Base-by-base conservation (phyloP, 1,140 invertebrate species). In the Octopus bimaculoides region DNA sequence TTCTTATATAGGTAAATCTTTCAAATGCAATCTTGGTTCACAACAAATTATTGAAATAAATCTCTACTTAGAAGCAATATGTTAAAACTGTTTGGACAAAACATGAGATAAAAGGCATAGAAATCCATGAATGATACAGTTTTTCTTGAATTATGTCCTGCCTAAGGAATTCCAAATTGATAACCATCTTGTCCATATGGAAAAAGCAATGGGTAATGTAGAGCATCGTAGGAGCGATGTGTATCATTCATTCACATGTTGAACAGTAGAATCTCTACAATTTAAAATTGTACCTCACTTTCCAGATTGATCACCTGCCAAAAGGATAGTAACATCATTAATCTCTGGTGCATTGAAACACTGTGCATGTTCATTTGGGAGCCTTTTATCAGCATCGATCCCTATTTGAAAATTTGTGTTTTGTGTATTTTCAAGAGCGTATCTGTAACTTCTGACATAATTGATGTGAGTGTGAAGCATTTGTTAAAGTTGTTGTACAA, bases 171-270 rank as follows among this genome's bases (percentile, higher is more conserved):
- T 61, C 66, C 54, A 26, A 61, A 10, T n/a, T 61, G 77, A 56
- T 78, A 78, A 7, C 77, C 56, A 55, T 78, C 12, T 10, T 78
- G 54, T 7, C 53, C 77, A 17, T 69, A 52, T n/a, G 54, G 53
- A 9, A 78, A 78, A 5, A 78, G 53, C 10, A 78, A 52, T 14
- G 77, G 77, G 56, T 78, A 78, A n/a, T 78, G 77, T 20, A 78
- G 26, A 12, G 77, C 56, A 69, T 78, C 77, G 55, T 66, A 78
- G 6, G 54, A 52, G 5, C 61, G 9, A n/a, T n/a, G 61, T 66
- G 61, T 66, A 9, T 66, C 61, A 10, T 9, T 9, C 9, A 66
- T 66, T 66, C 61, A 10, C 61, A 10, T 66, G n/a, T n/a, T n/a
- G n/a, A n/a, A n/a, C n/a, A 66, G 9, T 66, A n/a, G 9, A 10